A percentile compares a stretch with the other conserved stretches of the same genome.
Conservation (phyloP, 1,140 invertebrate genomes). For the Myzus persicae region DNA sequence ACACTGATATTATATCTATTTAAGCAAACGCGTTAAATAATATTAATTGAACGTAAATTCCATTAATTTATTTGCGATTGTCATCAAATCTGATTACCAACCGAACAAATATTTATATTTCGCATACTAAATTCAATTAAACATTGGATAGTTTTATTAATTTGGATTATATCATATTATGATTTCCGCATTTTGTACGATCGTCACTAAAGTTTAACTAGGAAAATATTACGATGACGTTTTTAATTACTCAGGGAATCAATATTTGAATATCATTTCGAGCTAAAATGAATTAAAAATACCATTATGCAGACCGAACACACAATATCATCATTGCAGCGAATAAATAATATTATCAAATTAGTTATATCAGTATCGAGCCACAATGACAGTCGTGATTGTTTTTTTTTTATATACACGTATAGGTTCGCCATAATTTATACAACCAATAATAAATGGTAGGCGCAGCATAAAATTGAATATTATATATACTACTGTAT, state of each 20-base stretch:
- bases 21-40: not conserved
- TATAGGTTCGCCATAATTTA: not conserved
- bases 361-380: not conserved
- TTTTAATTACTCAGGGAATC: not conserved
- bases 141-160: not conserved
- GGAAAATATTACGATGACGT: not conserved
- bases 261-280: not conserved
- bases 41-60: conserved; percentile 11
- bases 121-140: not conserved
- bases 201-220: not conserved
- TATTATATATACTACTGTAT: too few species aligned
- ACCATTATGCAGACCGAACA: not conserved
- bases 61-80: not conserved
- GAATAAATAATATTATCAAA: not conserved
- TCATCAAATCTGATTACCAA: conserved; percentile 7
- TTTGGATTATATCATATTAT: not conserved
- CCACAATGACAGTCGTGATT: not conserved
- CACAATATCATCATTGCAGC: not conserved
- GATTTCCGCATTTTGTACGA: not conserved
- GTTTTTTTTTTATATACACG: not conserved
- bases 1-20: not conserved
- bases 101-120: not conserved
- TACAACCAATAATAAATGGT: not conserved
- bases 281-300: not conserved
- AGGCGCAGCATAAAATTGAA: too few species aligned